phyloP scores from a whole-genome alignment of 2,113 vertebrate genomes.

The Podiceps cristatus region DNA sequence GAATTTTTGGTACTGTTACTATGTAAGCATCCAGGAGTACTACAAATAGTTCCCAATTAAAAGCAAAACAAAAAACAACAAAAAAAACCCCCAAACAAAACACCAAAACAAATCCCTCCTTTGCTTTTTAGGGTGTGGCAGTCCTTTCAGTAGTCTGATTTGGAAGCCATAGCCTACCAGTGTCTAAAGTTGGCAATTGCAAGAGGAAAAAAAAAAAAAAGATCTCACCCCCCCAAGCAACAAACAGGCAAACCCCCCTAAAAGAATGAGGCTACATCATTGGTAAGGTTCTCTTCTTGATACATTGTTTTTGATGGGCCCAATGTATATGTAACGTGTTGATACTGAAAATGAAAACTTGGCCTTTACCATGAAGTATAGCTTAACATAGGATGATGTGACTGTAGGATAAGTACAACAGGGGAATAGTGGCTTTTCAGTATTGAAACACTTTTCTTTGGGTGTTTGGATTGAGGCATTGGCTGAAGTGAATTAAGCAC shows the following conservation, averaged over 20 bases:
- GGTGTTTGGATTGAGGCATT: neutral
- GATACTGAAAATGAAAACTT: neutral
- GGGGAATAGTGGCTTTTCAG: neutral
- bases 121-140: neutral
- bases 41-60: neutral
- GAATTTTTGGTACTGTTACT: conserved; percentile 57
- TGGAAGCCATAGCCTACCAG: neutral
- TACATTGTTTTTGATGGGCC: fast-evolving
- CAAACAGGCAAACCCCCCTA: neutral
- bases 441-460: neutral
- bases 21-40: conserved; percentile 25
- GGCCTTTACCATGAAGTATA: neutral
- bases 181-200: neutral
- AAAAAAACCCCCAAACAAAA: too few relatives aligned
- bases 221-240: neutral
- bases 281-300: fast-evolving
- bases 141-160: neutral
- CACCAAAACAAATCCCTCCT: neutral
- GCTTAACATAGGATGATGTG: neutral
- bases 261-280: neutral
- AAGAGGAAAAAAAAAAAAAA: neutral
- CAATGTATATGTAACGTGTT: fast-evolving
- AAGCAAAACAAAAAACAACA: neutral
- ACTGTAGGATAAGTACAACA: neutral
- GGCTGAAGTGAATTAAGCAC: neutral